These are phyloP conservation scores for Megaleporinus macrocephalus DNA, from an alignment of 2,113 vertebrate genomes.

Conservation along the genomic window DNA sequence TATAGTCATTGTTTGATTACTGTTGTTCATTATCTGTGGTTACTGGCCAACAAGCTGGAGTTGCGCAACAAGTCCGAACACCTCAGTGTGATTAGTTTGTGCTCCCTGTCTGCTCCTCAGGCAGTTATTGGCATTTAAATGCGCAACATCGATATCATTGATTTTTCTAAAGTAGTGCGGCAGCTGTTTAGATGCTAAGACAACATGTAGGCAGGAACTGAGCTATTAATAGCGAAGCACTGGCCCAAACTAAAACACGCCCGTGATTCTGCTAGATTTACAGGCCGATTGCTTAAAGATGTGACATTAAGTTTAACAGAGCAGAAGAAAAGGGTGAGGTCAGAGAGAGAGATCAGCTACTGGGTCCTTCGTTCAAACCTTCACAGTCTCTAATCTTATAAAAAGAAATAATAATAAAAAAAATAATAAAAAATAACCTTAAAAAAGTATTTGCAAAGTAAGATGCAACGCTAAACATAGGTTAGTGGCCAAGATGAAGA, in stretches of 20 bases:
- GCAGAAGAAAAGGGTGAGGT: neutral
- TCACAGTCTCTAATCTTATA: neutral
- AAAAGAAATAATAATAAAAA: too few species aligned
- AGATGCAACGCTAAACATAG: too few species aligned
- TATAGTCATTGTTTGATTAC: neutral
- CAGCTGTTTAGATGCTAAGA: neutral
- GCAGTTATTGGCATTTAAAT: slow-evolving; percentile 16
- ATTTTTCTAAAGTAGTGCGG: slow-evolving; percentile 8
- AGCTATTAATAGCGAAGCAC: neutral
- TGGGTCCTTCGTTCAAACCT: neutral
- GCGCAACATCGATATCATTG: neutral
- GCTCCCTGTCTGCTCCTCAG: slow-evolving; percentile 8
- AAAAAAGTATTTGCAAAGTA: too few species aligned
- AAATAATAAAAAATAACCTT: neutral
- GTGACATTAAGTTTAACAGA: neutral
- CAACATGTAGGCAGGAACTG: neutral
- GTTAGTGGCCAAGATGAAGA: neutral
- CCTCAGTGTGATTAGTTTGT: neutral
- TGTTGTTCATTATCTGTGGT: neutral
- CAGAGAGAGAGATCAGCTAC: too few species aligned
- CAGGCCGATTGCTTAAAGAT: neutral
- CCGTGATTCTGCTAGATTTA: neutral
- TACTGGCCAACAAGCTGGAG: neutral
- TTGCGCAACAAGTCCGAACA: neutral
- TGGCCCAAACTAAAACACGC: slow-evolving; percentile 11